phyloP scores from a whole-genome alignment of 2,113 vertebrate species.

The Neodon shergylaensis region DNA sequence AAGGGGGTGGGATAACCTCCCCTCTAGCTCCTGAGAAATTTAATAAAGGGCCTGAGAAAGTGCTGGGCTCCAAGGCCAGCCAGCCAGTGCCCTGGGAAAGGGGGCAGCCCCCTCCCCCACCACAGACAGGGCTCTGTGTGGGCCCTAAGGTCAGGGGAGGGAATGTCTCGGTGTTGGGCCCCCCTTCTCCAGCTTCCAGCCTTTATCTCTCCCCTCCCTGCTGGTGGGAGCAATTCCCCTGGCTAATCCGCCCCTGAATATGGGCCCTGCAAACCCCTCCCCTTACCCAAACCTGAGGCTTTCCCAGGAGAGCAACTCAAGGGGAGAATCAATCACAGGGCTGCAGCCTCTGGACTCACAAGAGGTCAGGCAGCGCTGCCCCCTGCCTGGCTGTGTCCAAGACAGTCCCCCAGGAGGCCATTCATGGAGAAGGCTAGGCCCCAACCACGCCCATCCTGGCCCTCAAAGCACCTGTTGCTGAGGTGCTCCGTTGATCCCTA shows the following conservation, averaged over 20 bases:
- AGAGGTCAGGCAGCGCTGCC: conserved; percentile 54
- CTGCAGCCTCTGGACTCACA: conserved; percentile 43
- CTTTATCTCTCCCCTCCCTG: conserved; percentile 82
- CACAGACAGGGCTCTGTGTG: conserved; percentile 60
- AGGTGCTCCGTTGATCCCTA: not conserved
- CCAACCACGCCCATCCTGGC: not conserved
- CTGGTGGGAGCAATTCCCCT: conserved; percentile 80
- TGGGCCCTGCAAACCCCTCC: conserved; percentile 77
- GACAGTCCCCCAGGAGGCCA: not conserved
- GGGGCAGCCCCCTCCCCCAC: conserved; percentile 74
- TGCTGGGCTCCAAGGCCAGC: conserved; percentile 66
- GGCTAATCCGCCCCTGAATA: conserved; percentile 81
- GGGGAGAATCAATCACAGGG: conserved; percentile 57
- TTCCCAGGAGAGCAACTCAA: conserved; percentile 76
- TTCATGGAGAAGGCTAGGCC: not conserved
- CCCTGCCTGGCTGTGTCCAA: not conserved
- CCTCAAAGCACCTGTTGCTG: not conserved
- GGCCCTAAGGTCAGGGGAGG: conserved; percentile 79
- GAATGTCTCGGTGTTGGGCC: conserved; percentile 67
- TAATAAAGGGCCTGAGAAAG: conserved; percentile 84
- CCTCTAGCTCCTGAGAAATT: conserved; percentile 80
- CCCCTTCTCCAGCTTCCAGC: conserved; percentile 74
- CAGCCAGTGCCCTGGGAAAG: conserved; percentile 79
- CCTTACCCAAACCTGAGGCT: conserved; percentile 70
- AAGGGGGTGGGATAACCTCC: conserved; percentile 79